These are phyloP conservation scores for Phaethornis superciliosus DNA, from an alignment of 2,113 vertebrate genomes.

Conservation along the genomic window DNA sequence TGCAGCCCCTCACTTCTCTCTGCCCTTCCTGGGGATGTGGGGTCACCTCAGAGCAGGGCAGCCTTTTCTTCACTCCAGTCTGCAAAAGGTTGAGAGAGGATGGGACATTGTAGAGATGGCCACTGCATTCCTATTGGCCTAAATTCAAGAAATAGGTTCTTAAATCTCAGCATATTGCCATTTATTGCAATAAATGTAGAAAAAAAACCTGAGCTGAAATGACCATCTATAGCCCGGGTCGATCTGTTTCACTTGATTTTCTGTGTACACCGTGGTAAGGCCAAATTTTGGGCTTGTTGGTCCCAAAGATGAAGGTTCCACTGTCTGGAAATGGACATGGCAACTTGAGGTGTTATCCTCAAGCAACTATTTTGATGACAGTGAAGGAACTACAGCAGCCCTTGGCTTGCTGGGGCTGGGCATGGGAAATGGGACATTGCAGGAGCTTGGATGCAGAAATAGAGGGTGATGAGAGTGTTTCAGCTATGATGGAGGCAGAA, in stretches of 20 bases:
- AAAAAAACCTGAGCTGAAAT: background rate
- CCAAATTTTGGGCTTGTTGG: background rate
- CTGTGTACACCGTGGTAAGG: background rate
- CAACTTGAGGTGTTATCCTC: background rate
- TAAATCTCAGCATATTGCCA: background rate
- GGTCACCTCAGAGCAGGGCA: background rate
- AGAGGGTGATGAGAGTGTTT: background rate
- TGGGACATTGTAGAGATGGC: background rate
- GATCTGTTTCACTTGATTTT: background rate
- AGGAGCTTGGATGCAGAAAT: background rate
- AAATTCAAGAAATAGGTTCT: background rate
- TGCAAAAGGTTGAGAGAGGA: too few species aligned
- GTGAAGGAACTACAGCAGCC: background rate
- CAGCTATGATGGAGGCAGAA: background rate
- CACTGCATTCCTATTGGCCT: accelerated
- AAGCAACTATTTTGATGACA: background rate
- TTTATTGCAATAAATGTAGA: too few species aligned
- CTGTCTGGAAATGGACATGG: background rate
- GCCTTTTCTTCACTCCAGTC: background rate
- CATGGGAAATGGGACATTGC: background rate
- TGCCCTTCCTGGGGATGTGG: background rate
- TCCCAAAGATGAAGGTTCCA: background rate
- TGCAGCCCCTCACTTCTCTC: background rate
- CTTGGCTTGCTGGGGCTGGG: background rate
- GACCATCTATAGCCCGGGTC: background rate